These are phyloP conservation scores for Labeo catla DNA, from an alignment of 2,113 vertebrate genomes.

Conservation along the genomic window DNA sequence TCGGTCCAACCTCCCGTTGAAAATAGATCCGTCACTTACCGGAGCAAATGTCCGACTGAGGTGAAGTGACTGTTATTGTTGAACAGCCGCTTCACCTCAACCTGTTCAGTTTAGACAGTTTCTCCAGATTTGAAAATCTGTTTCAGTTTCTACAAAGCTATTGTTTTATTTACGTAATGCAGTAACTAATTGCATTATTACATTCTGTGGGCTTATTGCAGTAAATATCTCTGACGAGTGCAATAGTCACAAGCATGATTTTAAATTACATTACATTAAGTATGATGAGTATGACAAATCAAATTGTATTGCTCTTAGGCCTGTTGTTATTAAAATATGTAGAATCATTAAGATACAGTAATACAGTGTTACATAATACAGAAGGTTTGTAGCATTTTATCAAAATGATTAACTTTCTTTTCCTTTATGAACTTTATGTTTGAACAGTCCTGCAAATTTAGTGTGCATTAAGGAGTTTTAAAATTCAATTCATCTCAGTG, in stretches of 20 bases:
- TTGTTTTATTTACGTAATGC: background rate
- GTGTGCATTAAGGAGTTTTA: too few species aligned
- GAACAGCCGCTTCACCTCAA: background rate
- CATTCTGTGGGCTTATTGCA: background rate
- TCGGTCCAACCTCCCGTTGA: conserved; percentile 80
- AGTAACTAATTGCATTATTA: background rate
- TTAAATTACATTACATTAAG: background rate
- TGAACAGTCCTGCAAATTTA: background rate
- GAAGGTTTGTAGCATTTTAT: background rate
- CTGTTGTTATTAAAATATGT: background rate
- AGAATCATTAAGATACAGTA: background rate
- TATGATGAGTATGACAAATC: background rate
- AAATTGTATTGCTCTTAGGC: background rate
- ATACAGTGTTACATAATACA: background rate
- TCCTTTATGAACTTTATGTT: background rate
- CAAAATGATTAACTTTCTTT: background rate
- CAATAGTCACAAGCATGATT: background rate
- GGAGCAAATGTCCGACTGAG: conserved; percentile 21
- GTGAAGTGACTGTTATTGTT: background rate
- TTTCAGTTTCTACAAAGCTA: background rate
- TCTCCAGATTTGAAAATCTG: background rate
- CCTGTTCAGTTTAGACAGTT: background rate
- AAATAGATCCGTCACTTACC: conserved; percentile 91
- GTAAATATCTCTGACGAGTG: background rate
- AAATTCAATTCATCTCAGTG: background rate